Evolutionary conservation across 2,113 vertebrate genomes (phyloP).

Genomic region (Regulus satrapa): DNA sequence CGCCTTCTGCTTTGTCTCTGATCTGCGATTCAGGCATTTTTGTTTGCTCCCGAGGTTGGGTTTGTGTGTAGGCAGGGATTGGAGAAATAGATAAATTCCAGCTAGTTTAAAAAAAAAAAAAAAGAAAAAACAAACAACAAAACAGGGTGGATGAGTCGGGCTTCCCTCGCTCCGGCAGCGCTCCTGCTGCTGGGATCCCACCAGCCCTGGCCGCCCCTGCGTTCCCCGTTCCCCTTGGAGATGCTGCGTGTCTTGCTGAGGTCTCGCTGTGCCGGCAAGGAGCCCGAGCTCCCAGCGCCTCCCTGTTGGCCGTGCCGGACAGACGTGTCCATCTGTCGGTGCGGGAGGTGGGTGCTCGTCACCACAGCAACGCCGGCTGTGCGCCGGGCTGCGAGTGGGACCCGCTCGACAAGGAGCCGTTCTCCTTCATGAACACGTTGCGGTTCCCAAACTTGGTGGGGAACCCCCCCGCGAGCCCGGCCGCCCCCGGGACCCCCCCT

Average conservation of each 20-base stretch:
- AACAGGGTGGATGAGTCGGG: not conserved
- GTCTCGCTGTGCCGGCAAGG: accelerated
- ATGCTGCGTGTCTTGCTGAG: not conserved
- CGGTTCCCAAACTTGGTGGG: too few species aligned
- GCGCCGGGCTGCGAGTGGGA: accelerated
- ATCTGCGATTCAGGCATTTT: not conserved
- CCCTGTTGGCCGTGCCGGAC: not conserved
- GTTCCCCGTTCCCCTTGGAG: not conserved
- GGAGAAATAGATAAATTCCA: conserved; percentile 1
- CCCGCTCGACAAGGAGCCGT: too few species aligned
- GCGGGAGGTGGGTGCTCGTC: not conserved
- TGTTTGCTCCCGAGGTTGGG: not conserved
- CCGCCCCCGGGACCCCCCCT: too few species aligned
- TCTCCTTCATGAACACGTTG: too few species aligned
- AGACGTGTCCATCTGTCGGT: not conserved
- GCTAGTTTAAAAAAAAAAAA: not conserved
- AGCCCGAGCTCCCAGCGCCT: not conserved
- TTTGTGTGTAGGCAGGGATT: conserved; percentile 30
- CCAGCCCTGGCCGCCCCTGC: not conserved
- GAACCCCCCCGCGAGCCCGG: too few species aligned
- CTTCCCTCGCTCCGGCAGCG: not conserved
- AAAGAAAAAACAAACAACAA: not conserved
- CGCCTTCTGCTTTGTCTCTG: conserved; percentile 37
- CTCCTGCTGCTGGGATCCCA: not conserved
- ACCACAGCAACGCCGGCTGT: not conserved